Conservation (phyloP, 2,888 invertebrate genomes). For the Plemyria rubiginata region DNA sequence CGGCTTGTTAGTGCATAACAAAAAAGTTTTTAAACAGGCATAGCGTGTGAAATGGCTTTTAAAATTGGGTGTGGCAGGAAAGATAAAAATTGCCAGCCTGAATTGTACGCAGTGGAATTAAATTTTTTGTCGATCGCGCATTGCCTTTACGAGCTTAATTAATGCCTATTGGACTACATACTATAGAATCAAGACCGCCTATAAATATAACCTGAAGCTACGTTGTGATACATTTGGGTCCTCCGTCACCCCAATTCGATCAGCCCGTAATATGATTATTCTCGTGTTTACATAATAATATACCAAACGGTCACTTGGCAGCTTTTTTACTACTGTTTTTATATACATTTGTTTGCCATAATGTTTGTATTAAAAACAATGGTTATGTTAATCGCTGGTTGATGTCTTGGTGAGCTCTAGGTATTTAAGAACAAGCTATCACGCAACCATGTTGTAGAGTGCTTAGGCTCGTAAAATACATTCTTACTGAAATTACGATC, state of each 20-base stretch:
- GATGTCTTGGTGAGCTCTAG: neutral
- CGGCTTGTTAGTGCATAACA: slow-evolving; percentile 48
- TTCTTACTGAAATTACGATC: neutral
- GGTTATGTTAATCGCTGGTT: neutral
- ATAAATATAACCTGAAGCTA: slow-evolving; percentile 19
- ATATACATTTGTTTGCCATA: too few relatives aligned
- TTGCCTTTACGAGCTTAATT: slow-evolving; percentile 25
- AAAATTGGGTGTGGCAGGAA: slow-evolving; percentile 40
- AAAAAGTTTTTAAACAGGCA: slow-evolving; percentile 49
- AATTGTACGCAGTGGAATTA: slow-evolving; percentile 36
- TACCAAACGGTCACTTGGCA: neutral
- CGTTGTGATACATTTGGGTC: slow-evolving; percentile 18
- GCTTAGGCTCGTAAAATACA: neutral
- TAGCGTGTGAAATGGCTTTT: slow-evolving; percentile 46
- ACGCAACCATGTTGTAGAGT: neutral
- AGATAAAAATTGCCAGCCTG: slow-evolving; percentile 29
- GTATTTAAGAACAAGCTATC: neutral
- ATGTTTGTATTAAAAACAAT: neutral
- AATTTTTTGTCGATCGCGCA: slow-evolving; percentile 41
- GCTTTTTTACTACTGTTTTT: too few relatives aligned
- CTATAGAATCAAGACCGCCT: neutral
- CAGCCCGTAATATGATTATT: slow-evolving; percentile 1
- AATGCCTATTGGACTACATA: slow-evolving; percentile 34
- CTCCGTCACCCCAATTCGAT: slow-evolving; percentile 6
- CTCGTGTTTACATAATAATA: neutral